Evolutionary conservation across 2,888 invertebrate species (phyloP).

Genomic region (Xestoiulus laeticollis): DNA sequence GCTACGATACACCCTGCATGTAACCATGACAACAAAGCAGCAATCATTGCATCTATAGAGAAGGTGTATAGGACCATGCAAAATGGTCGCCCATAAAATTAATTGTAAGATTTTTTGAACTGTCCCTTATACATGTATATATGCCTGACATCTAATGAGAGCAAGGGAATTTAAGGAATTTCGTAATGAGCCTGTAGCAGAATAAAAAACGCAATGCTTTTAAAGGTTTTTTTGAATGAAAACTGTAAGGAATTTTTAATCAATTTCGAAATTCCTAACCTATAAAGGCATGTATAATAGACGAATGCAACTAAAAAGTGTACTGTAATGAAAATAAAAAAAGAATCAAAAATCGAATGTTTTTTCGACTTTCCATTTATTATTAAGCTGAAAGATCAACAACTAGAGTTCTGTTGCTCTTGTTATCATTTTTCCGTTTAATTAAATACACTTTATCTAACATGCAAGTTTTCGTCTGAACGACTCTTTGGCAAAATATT

Average conservation of each 20-base stretch:
- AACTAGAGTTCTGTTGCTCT: not conserved
- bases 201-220: not conserved
- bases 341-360: not conserved
- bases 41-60: not conserved
- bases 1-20: no score
- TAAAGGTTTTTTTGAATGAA: not conserved
- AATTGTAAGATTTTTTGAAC: not conserved
- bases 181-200: not conserved
- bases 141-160: not conserved
- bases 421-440: not conserved
- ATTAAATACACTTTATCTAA: not conserved
- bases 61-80: not conserved
- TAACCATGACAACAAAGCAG: not conserved
- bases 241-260: conserved; percentile 27
- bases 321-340: not conserved
- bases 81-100: not conserved
- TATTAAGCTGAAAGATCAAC: not conserved
- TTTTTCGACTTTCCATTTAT: not conserved
- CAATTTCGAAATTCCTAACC: not conserved
- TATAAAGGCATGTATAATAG: not conserved
- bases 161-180: not conserved
- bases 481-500: not conserved
- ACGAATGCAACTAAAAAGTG: not conserved
- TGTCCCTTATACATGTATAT: not conserved
- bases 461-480: not conserved